Evolutionary conservation across 2,113 vertebrate species (phyloP), one percentile per base, ranked within the genome.

Genomic region (Dermatemys mawii): DNA sequence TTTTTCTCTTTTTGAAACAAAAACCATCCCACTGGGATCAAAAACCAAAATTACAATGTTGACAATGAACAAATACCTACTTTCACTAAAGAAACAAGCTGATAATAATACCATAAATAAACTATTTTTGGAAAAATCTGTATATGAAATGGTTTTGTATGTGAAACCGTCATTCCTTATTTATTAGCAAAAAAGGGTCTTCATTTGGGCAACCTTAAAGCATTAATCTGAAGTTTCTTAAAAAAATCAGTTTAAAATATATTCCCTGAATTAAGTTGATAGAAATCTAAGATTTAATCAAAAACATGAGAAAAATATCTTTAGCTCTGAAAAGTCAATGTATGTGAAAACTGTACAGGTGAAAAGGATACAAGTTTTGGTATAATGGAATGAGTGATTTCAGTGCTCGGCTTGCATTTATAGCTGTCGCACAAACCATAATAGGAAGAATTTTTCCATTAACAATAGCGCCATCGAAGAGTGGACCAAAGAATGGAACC

Each of bases 331-430:
- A 88, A 50, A 81, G 91, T 32, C 94, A 94, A 96, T 90, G 92
- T 83, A 76, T 81, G 89, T 93, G 22, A 84, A 94, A 97, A 93
- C 29, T 7, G 78, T 80, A 73, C 88, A 86, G 76, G 51, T 57
- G 87, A 97, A 95, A 99, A 99, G 99, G 99, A 99, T 99, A 99
- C 99, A 99, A 99, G 97, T 99, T 99, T 98, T 99, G 99, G 98
- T 99, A 99, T 29, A 99, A 98, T 7, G 99, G 99, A 92, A 99
- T 99, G 97, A 99, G 98, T 12, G 99, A 99, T 94, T 99, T 99
- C 89, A 99, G 98, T 44, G 99, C 99, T 93, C 99, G 99, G 96
- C 99, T 99, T 97, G 99, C 99, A 84, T 99, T 99, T 98, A 99
- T 99, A 91, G 99, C 99, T 55, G 99, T 99, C 95, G 99, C 99